phyloP scores from a whole-genome alignment of 2,797 vertebrate genomes.

The Galaxias olidus region DNA sequence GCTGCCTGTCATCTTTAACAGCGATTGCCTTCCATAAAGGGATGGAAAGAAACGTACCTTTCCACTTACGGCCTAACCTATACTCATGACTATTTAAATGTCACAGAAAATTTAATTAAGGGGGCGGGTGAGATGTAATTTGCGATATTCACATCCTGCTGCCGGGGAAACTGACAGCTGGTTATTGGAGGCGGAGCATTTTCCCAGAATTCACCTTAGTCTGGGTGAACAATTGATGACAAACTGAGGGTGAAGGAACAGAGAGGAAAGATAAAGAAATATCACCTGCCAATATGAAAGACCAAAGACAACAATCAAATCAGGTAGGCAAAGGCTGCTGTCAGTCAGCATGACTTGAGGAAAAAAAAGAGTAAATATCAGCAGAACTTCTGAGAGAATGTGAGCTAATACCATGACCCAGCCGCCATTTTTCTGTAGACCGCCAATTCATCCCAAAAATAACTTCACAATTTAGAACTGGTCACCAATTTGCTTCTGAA shows the following conservation, averaged over 20 bases:
- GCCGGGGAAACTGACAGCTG: slow-evolving; percentile 53
- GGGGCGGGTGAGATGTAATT: slow-evolving; percentile 48
- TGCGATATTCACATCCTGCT: slow-evolving; percentile 42
- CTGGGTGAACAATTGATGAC: slow-evolving; percentile 48
- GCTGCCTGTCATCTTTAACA: neutral
- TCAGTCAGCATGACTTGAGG: slow-evolving; percentile 56
- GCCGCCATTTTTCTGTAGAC: too few species aligned
- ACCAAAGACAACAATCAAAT: slow-evolving; percentile 53
- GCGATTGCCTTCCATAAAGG: slow-evolving; percentile 4
- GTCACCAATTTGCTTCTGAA: too few species aligned
- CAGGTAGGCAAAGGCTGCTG: slow-evolving; percentile 68
- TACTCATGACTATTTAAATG: slow-evolving; percentile 56
- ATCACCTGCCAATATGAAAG: slow-evolving; percentile 65
- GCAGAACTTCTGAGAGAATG: neutral
- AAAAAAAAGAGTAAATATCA: slow-evolving; percentile 5
- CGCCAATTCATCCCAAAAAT: too few species aligned
- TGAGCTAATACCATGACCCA: too few species aligned
- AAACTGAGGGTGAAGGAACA: slow-evolving; percentile 42
- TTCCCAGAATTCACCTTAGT: slow-evolving; percentile 39
- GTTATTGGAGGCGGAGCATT: slow-evolving; percentile 35
- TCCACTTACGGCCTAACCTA: slow-evolving; percentile 12
- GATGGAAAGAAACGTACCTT: neutral
- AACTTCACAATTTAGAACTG: too few species aligned
- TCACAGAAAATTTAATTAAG: slow-evolving; percentile 57
- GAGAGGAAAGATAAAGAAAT: slow-evolving; percentile 72